Evolutionary conservation across 37 sponge, comb jelly and placozoan species (phyloP).

Genomic region (Eunapius fragilis): DNA sequence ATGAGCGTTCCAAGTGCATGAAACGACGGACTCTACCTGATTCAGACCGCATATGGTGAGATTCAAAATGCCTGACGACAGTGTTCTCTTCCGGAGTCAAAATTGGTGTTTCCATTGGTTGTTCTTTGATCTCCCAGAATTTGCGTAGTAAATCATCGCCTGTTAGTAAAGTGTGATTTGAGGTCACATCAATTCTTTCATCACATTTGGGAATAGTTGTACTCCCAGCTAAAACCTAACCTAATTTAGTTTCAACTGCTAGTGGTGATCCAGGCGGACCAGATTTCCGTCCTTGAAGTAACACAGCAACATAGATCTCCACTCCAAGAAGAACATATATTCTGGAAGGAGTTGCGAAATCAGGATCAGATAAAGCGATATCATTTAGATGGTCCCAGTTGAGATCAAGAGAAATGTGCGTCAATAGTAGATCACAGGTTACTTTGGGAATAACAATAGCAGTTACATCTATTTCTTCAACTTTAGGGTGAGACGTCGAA

Average conservation of each 20-base stretch:
- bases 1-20: constrained; percentile 39
- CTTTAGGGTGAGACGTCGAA: constrained; percentile 6
- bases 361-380: constrained; percentile 28
- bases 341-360: constrained; percentile 25
- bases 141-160: constrained; percentile 38
- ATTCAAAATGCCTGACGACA: constrained; percentile 19
- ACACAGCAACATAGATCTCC: constrained; percentile 13
- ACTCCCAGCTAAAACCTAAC: no score
- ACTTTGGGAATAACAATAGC: constrained; percentile 41
- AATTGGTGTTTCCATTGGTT: neutral
- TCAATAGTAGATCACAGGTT: constrained; percentile 34
- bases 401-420: neutral
- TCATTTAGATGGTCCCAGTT: constrained; percentile 28
- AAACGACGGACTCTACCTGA: constrained; percentile 41
- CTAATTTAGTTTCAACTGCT: no score
- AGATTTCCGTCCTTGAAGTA: constrained; percentile 34
- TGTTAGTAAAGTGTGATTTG: constrained; percentile 4
- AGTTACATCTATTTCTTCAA: constrained; percentile 7
- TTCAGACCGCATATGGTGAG: constrained; percentile 4
- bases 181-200: neutral
- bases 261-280: no score
- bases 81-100: constrained; percentile 25
- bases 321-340: constrained; percentile 43
- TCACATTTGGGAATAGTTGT: neutral
- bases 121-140: constrained; percentile 56